A percentile compares a stretch with the other conserved stretches of the same genome.
phyloP scores from a whole-genome alignment of 1,140 invertebrate genomes.

The Monomorium pharaonis region DNA sequence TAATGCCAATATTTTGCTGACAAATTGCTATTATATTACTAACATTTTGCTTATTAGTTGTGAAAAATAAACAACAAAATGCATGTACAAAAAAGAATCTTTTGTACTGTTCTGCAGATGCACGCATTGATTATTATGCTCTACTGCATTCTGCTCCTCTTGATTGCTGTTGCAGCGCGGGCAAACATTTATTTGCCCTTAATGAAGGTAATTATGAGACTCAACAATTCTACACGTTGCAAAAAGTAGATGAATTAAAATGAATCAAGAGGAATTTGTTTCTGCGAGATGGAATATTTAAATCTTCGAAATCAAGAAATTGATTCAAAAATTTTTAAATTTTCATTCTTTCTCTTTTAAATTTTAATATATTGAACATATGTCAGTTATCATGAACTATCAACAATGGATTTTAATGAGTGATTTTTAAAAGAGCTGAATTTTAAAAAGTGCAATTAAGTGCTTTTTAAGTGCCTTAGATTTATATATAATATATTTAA shows the following conservation, averaged over 20 bases:
- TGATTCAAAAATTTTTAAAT: background rate
- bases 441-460: background rate
- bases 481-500: no score
- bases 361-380: background rate
- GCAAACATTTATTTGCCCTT: slow-evolving; percentile 69
- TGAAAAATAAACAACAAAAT: background rate
- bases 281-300: background rate
- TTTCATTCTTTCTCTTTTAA: background rate
- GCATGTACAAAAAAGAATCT: background rate
- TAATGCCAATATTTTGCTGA: background rate
- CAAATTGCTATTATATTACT: background rate
- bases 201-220: slow-evolving; percentile 71
- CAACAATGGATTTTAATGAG: background rate
- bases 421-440: no score
- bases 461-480: no score
- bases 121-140: slow-evolving; percentile 58
- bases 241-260: slow-evolving; percentile 46
- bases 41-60: background rate
- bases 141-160: slow-evolving; percentile 62
- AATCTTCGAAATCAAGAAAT: background rate
- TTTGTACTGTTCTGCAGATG: slow-evolving; percentile 1
- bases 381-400: no score
- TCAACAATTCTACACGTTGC: background rate
- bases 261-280: slow-evolving; percentile 9
- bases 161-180: slow-evolving; percentile 60